Base-by-base conservation (phyloP, 2,888 invertebrate species). In the Drosophila setosimentum region DNA sequence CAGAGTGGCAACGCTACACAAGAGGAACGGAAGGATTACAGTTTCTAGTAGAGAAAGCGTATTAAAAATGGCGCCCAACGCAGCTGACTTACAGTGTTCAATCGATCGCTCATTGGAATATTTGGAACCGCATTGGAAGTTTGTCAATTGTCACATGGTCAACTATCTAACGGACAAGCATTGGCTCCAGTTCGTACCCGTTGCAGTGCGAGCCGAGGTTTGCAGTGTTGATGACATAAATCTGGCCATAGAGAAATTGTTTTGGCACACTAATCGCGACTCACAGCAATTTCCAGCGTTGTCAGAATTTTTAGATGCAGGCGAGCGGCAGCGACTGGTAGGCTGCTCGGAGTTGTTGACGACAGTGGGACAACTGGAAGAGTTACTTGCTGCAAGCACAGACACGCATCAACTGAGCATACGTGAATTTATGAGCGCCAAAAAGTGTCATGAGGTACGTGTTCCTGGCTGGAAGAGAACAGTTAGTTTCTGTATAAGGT, bases 61-160 rank as follows among this genome's bases (percentile, higher is more conserved):
- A 0, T 70, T 59, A 32, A 85, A 70, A 68, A 83, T 80, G 87
- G 27, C 48, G 0, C 58, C 40, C 42, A 66, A 37, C 40, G 71
- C 66, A 5, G 48, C 63, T 6, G 76, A 91, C 87, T 73, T 94
- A 79, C 89, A 86, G 74, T 65, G 89, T 51, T 93, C 94, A 57
- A 91, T 95, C 32, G 94, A 95, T 64, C 90, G 92, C 3, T 92
- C 95, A 16, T 90, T 95, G 0, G 85, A 91, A 16, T 96, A 94
- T 92, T 91, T 97, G 27, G 93, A 94, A 27, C 95, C 95, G 0
- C 93, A 95, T 49, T 92, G 95, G 73, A 94, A 95, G 0, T 92
- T 97, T 33, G 94, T 95, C 0, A 96, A 97, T 91, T 96, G 96
- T 79, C 97, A 97, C 91, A 96, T 97, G 95, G 97, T 96, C 0